A percentile compares a stretch with the other conserved stretches of the same genome.
Conservation (phyloP, 2,113 vertebrate genomes). For the Colossoma macropomum region DNA sequence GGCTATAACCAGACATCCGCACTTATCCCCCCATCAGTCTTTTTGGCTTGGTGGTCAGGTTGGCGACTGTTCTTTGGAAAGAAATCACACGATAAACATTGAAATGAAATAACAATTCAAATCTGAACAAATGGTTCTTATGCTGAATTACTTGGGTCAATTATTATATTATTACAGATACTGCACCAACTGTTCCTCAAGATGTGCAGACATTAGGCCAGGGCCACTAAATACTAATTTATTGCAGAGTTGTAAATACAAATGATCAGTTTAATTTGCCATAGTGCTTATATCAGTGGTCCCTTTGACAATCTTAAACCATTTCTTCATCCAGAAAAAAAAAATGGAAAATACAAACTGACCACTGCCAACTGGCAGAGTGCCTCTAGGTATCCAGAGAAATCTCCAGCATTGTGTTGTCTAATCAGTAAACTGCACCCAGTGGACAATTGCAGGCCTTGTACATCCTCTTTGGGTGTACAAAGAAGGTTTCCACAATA, state of each 20-base stretch:
- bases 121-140: neutral
- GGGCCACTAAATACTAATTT: neutral
- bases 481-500: neutral
- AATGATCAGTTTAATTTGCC: neutral
- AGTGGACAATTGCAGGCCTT: neutral
- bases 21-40: neutral
- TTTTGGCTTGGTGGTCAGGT: neutral
- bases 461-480: neutral
- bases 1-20: neutral
- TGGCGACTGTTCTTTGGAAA: neutral
- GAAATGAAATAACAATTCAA: constrained; percentile 15
- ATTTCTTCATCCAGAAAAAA: constrained; percentile 12
- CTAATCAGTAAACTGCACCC: neutral
- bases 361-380: constrained; percentile 5
- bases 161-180: neutral
- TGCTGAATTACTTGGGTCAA: neutral
- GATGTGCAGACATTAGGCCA: constrained; percentile 15
- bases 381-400: constrained; percentile 3
- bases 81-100: neutral
- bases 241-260: neutral
- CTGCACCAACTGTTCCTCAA: constrained; percentile 21
- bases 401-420: constrained; percentile 4
- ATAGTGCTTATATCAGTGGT: neutral
- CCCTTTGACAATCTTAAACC: neutral
- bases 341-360: neutral